Evolutionary conservation across 2,797 vertebrate species (phyloP).

Genomic region (Gadopsis marmoratus): DNA sequence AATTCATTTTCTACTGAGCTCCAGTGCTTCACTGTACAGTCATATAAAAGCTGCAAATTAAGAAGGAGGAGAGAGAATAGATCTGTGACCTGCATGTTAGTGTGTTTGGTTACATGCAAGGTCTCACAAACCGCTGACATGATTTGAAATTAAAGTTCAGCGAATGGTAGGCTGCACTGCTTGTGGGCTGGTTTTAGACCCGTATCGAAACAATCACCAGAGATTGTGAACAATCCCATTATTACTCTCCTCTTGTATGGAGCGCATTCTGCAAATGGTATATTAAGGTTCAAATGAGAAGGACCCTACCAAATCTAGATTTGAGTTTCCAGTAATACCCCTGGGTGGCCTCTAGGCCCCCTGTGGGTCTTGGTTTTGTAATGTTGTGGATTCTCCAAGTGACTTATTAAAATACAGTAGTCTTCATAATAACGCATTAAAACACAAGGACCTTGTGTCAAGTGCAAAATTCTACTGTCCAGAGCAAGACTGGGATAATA

Average conservation of each 20-base stretch:
- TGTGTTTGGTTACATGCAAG: conserved; percentile 32
- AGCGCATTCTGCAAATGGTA: not conserved
- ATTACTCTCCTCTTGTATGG: not conserved
- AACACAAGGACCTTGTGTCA: not conserved
- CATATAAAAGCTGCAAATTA: conserved; percentile 47
- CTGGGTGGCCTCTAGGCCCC: not conserved
- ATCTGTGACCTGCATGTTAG: conserved; percentile 6
- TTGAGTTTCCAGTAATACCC: not conserved
- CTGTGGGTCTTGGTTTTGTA: not conserved
- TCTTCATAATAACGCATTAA: conserved; percentile 3
- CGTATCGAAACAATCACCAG: not conserved
- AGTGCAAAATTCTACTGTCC: not conserved
- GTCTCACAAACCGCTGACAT: conserved; percentile 21
- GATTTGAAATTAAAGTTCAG: conserved; percentile 24
- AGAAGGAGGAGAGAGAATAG: conserved; percentile 30
- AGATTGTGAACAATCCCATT: not conserved
- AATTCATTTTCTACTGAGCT: conserved; percentile 46
- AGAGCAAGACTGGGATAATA: not conserved
- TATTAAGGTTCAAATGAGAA: not conserved
- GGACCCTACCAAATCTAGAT: not conserved
- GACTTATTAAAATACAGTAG: not conserved
- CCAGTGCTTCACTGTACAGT: conserved; percentile 28
- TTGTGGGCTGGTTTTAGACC: not conserved
- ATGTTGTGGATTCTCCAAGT: not conserved
- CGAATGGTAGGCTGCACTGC: not conserved